Evolutionary conservation across 1,140 invertebrate species (phyloP), one percentile per base, ranked within the genome.

Genomic region (Uloborus diversus): DNA sequence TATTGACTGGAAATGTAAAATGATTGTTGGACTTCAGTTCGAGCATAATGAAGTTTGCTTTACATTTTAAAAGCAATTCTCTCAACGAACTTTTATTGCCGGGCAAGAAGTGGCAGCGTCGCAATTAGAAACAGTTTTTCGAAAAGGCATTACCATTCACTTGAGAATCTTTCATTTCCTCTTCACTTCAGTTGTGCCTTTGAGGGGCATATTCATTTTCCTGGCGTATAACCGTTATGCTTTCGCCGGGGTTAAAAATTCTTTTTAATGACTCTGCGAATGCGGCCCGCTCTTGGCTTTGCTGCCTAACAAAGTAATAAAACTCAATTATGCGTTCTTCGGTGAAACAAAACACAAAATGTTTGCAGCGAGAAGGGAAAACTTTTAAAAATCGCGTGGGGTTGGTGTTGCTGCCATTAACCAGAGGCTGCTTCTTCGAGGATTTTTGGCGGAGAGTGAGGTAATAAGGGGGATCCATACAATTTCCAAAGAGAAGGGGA

Each of bases 161-260:
- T 42, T 2, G 37, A 42, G 37, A 42, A 42, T 13, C n/a, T n/a
- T n/a, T n/a, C n/a, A n/a, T 42, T 42, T 17, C 17, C 37, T 17
- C 9, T 42, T 42, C 37, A 42, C 17, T 42, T 2, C 17, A 17
- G 37, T 78, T 42, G 62, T 65, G 33, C 49, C 62, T 57, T 33
- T n/a, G 73, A 78, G 62, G 32, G 33, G 57, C 62, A 64, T 78
- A 61, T 78, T 78, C 73, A 78, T 75, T 75, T 75, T 71, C 32
- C 20, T 35, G 23, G 49, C 32, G 27, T 47, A 73, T 73, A 73
- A 73, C 69, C 20, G 69, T 71, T 71, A 61, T 73, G 69, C 32
- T 61, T 56, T 59, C 56, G 17, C 20, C 42, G 35, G 61, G 61
- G 61, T 3, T 30, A 57, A 62, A 53, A n/a, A 53, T 20, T 53